These are phyloP conservation scores for Drosophila eugracilis DNA, from an alignment of 1,140 invertebrate genomes.

Conservation along the genomic window DNA sequence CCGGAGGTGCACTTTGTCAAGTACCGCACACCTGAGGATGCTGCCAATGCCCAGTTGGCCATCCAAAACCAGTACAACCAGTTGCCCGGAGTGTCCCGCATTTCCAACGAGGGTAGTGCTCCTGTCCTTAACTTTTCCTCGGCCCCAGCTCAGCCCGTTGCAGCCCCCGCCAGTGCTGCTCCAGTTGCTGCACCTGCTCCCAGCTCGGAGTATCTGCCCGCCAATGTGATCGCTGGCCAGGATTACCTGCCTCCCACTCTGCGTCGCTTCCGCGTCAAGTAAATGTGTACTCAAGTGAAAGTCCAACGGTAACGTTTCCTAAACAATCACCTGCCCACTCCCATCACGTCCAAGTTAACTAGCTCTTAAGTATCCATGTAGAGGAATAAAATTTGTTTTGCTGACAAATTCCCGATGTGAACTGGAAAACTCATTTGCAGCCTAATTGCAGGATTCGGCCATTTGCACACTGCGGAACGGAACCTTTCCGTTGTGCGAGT, in stretches of 20 bases:
- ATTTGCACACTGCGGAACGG: conserved; percentile 6
- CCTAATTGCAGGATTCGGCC: conserved; percentile 54
- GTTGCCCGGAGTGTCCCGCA: conserved; percentile 64
- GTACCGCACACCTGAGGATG: conserved; percentile 73
- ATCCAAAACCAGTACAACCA: conserved; percentile 77
- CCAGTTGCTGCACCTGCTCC: conserved; percentile 2
- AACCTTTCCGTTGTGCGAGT: conserved; percentile 29
- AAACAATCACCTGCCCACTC: conserved; percentile 27
- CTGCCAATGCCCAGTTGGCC: conserved; percentile 65
- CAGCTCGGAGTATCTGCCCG: conserved; percentile 59
- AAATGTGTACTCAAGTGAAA: conserved; percentile 9
- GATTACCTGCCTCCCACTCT: conserved; percentile 72
- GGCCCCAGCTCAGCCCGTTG: conserved; percentile 4
- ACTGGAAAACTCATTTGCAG: conserved; percentile 39
- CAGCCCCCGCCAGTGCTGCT: neutral
- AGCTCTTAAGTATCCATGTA: conserved; percentile 58
- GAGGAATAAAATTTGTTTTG: conserved; percentile 67
- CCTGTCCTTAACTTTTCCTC: conserved; percentile 76
- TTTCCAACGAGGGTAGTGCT: conserved; percentile 71
- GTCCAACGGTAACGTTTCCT: conserved; percentile 65
- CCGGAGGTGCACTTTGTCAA: conserved; percentile 78
- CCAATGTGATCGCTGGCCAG: conserved; percentile 54
- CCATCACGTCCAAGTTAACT: conserved; percentile 42
- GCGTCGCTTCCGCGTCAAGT: conserved; percentile 73
- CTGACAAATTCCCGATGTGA: conserved; percentile 42